Evolutionary conservation across 2,113 vertebrate species (phyloP).

Genomic region (Edolisoma coerulescens): DNA sequence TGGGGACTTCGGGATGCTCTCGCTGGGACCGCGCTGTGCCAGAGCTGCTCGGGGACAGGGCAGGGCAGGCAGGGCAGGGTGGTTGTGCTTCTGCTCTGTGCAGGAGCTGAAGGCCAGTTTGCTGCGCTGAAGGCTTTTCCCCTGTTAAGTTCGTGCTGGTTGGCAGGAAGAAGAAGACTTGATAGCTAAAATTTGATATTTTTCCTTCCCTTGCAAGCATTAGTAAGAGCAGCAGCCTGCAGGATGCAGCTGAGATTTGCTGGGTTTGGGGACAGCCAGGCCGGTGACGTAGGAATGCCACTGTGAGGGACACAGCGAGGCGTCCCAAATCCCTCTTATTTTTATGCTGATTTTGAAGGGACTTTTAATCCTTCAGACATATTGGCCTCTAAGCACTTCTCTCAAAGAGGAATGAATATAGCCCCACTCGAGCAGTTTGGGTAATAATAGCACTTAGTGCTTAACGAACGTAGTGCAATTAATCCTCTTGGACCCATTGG

Average conservation of each 20-base stretch:
- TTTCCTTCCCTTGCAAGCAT: background rate
- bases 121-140: background rate
- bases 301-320: background rate
- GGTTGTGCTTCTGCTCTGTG: background rate
- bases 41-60: fast-evolving
- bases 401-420: background rate
- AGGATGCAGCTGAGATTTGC: background rate
- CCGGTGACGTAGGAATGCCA: fast-evolving
- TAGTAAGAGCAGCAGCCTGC: background rate
- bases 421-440: background rate
- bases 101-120: background rate
- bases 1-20: background rate
- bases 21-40: background rate
- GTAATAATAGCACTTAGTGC: slow-evolving; percentile 9
- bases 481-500: background rate
- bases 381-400: background rate
- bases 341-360: slow-evolving; percentile 12
- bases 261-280: background rate
- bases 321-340: background rate
- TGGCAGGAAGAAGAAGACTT: background rate
- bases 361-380: slow-evolving; percentile 27
- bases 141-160: background rate
- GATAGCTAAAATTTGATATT: background rate
- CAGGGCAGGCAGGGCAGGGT: background rate
- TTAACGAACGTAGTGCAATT: background rate